Evolutionary conservation across 2,113 vertebrate species (phyloP).

Genomic region (Solea solea): DNA sequence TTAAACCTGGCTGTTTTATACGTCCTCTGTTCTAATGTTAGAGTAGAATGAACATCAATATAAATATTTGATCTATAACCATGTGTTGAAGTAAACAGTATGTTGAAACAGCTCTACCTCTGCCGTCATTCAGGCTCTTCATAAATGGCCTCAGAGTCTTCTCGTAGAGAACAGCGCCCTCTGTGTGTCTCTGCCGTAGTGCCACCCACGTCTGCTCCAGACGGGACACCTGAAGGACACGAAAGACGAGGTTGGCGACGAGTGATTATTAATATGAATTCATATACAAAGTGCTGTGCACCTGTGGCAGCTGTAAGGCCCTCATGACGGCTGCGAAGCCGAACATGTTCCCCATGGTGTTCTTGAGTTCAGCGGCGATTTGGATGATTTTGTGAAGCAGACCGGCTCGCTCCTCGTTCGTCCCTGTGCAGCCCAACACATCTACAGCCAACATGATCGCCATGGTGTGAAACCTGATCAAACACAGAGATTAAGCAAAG

Average conservation of each 20-base stretch:
- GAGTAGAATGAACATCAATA: not conserved
- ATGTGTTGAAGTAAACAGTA: not conserved
- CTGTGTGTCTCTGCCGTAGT: constrained; percentile 91
- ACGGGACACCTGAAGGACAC: constrained; percentile 84
- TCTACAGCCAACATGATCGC: constrained; percentile 91
- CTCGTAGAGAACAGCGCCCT: constrained; percentile 93
- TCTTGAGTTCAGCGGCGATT: constrained; percentile 91
- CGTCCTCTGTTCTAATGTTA: no score
- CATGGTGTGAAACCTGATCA: constrained; percentile 92
- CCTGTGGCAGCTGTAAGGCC: constrained; percentile 93
- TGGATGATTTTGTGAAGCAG: constrained; percentile 92
- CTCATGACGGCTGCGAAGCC: constrained; percentile 95
- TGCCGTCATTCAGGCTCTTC: constrained; percentile 91
- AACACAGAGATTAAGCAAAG: not conserved
- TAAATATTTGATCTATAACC: not conserved
- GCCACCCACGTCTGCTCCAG: constrained; percentile 92
- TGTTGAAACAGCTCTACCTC: constrained; percentile 78
- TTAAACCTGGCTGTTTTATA: no score
- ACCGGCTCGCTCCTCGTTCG: constrained; percentile 87
- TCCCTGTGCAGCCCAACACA: constrained; percentile 93
- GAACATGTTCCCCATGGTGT: constrained; percentile 94
- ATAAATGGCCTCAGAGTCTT: constrained; percentile 94
- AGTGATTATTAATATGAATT: no score
- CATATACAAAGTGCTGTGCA: constrained; percentile 54
- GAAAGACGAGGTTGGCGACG: not conserved